These are phyloP conservation scores for Latheticus oryzae DNA, from an alignment of 2,888 invertebrate species.

Conservation along the genomic window DNA sequence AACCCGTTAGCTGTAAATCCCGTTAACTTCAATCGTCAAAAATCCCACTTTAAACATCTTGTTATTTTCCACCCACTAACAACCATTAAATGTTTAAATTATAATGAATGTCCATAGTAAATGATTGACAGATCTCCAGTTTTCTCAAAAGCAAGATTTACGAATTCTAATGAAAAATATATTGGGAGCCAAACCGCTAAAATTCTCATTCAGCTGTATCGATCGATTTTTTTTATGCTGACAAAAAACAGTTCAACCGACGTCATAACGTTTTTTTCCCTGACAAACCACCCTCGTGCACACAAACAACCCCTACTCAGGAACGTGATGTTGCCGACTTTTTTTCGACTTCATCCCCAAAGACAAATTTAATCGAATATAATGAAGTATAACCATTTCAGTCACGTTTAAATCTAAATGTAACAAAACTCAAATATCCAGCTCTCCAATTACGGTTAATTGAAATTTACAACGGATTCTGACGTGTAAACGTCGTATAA, in stretches of 20 bases:
- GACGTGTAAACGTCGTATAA: constrained; percentile 32
- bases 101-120: too few species aligned
- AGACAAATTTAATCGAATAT: constrained; percentile 10
- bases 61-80: too few species aligned
- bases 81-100: too few species aligned
- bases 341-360: not conserved
- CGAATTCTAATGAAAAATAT: constrained; percentile 10
- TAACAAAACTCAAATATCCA: constrained; percentile 46
- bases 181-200: not conserved
- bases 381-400: constrained; percentile 46
- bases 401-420: constrained; percentile 47
- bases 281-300: constrained; percentile 8
- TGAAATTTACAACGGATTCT: constrained; percentile 42
- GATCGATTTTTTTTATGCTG: constrained; percentile 15
- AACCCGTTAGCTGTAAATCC: constrained; percentile 40
- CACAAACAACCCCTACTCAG: constrained; percentile 36
- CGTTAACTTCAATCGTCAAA: constrained; percentile 39
- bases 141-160: constrained; percentile 12
- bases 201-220: constrained; percentile 19
- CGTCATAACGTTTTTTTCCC: constrained; percentile 23
- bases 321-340: constrained; percentile 18
- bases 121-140: constrained; percentile 7
- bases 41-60: constrained; percentile 9
- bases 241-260: constrained; percentile 16
- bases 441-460: constrained; percentile 46